These are phyloP conservation scores for Phylloscopus collybita DNA, from an alignment of 2,797 vertebrate species.

Conservation along the genomic window DNA sequence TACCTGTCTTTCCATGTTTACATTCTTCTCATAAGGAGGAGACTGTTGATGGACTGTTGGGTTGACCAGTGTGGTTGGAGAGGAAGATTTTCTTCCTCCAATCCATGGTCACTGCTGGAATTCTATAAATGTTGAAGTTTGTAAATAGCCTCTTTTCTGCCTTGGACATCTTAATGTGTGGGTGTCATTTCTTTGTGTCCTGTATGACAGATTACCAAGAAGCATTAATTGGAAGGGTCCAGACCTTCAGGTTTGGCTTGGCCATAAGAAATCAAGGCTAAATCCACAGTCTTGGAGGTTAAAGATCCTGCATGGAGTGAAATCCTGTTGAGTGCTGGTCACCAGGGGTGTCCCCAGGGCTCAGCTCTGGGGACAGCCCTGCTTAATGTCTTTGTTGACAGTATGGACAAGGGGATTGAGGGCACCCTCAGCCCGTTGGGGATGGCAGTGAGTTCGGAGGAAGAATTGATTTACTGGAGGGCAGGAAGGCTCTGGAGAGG, in stretches of 20 bases:
- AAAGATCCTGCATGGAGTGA: background rate
- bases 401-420: accelerated
- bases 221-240: background rate
- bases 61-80: too few relatives aligned
- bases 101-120: too few relatives aligned
- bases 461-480: background rate
- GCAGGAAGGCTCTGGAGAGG: background rate
- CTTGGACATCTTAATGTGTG: too few relatives aligned
- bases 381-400: background rate
- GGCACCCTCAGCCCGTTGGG: background rate
- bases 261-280: background rate
- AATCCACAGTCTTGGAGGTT: background rate
- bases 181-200: too few relatives aligned
- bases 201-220: background rate
- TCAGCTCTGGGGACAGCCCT: background rate
- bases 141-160: too few relatives aligned
- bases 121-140: too few relatives aligned
- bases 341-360: background rate
- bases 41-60: too few relatives aligned
- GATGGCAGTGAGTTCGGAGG: background rate
- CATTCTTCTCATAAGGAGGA: too few relatives aligned
- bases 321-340: background rate
- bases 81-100: too few relatives aligned
- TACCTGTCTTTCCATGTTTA: too few relatives aligned
- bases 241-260: background rate